Evolutionary conservation across 2,888 invertebrate genomes (phyloP).

Genomic region (Conops quadrifasciatus): DNA sequence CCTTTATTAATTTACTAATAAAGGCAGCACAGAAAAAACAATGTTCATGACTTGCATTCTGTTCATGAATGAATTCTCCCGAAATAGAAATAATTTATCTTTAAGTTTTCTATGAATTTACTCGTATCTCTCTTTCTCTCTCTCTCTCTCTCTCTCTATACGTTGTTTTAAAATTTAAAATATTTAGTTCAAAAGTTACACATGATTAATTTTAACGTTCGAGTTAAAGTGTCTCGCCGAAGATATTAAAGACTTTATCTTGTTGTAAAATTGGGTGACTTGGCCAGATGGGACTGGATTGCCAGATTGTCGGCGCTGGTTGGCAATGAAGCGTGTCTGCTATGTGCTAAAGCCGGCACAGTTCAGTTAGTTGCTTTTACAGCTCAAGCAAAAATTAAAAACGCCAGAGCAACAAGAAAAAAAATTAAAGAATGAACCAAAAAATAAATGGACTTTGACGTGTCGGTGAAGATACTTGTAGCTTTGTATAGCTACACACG

Average conservation of each 20-base stretch:
- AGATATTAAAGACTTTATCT: background rate
- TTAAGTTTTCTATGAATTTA: background rate
- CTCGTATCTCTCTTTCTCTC: background rate
- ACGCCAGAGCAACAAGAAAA: background rate
- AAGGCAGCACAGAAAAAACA: constrained; percentile 8
- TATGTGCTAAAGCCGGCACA: constrained; percentile 26
- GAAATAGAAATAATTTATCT: too few relatives aligned
- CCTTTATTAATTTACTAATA: background rate
- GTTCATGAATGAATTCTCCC: too few relatives aligned
- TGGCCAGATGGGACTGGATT: constrained; percentile 27
- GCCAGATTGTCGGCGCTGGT: constrained; percentile 27
- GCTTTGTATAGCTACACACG: too few relatives aligned
- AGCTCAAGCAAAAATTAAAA: background rate
- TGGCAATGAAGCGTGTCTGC: constrained; percentile 38
- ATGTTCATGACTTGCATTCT: too few relatives aligned
- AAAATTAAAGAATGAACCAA: constrained; percentile 25
- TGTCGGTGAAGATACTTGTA: background rate
- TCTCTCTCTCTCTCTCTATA: background rate
- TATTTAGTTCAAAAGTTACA: constrained; percentile 17
- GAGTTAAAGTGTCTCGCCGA: constrained; percentile 19
- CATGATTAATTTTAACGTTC: constrained; percentile 27
- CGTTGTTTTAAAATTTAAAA: background rate
- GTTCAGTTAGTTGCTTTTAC: constrained; percentile 10
- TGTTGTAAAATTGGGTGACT: constrained; percentile 25
- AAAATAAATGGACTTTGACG: constrained; percentile 28